A percentile compares a stretch with the other conserved stretches of the same genome.
phyloP scores from a whole-genome alignment of 2,888 invertebrate species.

The Synergus laeviventris region DNA sequence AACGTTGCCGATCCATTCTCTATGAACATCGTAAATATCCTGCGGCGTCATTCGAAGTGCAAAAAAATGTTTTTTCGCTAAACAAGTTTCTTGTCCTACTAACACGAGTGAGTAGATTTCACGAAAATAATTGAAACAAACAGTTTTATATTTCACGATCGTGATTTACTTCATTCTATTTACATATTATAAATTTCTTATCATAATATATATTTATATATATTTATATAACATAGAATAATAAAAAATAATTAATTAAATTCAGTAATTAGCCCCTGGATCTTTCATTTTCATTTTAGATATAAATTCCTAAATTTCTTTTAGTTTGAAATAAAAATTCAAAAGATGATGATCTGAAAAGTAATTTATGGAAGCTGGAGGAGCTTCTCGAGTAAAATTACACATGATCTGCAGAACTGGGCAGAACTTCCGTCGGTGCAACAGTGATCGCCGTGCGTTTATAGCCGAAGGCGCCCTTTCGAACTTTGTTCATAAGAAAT shows the following conservation, averaged over 20 bases:
- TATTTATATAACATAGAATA: too few species aligned
- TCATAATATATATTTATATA: too few species aligned
- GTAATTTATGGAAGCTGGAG: background rate
- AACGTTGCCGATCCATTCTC: background rate
- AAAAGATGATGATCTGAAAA: background rate
- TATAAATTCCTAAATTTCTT: too few species aligned
- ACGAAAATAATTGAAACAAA: too few species aligned
- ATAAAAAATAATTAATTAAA: too few species aligned
- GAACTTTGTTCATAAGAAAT: conserved; percentile 15
- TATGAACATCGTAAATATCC: conserved; percentile 26
- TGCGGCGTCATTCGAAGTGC: background rate
- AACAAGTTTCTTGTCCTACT: background rate
- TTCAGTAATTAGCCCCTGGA: too few species aligned
- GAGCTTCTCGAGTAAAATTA: background rate
- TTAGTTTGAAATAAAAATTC: too few species aligned
- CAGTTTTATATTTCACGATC: too few species aligned
- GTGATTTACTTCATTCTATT: too few species aligned
- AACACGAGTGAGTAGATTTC: background rate
- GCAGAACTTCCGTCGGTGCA: conserved; percentile 15
- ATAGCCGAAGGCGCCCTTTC: conserved; percentile 11
- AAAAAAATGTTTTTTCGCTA: conserved; percentile 7
- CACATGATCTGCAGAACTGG: background rate
- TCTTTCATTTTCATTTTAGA: too few species aligned
- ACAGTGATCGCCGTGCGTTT: conserved; percentile 6
- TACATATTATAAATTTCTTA: too few species aligned